phyloP scores from a whole-genome alignment of 2,113 vertebrate species.

The Sylvilagus bachmani region DNA sequence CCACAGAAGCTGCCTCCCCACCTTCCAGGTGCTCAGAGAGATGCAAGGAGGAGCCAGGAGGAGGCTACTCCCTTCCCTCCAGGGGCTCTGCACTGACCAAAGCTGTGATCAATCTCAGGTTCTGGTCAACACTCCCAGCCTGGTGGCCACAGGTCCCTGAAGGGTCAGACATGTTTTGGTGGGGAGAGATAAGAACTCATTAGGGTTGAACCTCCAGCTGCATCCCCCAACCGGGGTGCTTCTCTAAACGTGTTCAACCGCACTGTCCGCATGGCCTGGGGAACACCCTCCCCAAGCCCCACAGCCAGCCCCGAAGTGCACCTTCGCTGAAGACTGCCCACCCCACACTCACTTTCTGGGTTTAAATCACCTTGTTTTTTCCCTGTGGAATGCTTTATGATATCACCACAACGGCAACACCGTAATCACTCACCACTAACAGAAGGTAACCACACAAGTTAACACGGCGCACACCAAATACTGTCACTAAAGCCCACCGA shows the following conservation, averaged over 20 bases:
- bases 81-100: neutral
- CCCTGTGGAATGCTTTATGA: neutral
- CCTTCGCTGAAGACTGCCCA: neutral
- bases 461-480: slow-evolving; percentile 22
- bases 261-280: neutral
- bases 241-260: slow-evolving; percentile 33
- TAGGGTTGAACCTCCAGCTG: slow-evolving; percentile 71
- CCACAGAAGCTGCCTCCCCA: neutral
- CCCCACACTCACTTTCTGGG: neutral
- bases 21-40: slow-evolving; percentile 47
- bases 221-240: slow-evolving; percentile 24
- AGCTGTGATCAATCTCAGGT: slow-evolving; percentile 52
- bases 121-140: slow-evolving; percentile 15
- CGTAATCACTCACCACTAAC: neutral
- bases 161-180: slow-evolving; percentile 65
- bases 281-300: neutral
- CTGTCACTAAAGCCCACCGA: neutral
- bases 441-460: neutral
- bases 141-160: slow-evolving; percentile 70
- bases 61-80: neutral
- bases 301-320: neutral
- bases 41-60: slow-evolving; percentile 6
- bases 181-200: slow-evolving; percentile 63
- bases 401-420: neutral
- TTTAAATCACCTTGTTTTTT: neutral